Evolutionary conservation across 2,797 vertebrate genomes (phyloP), one percentile per base, ranked within the genome.

Genomic region (Periparus ater): DNA sequence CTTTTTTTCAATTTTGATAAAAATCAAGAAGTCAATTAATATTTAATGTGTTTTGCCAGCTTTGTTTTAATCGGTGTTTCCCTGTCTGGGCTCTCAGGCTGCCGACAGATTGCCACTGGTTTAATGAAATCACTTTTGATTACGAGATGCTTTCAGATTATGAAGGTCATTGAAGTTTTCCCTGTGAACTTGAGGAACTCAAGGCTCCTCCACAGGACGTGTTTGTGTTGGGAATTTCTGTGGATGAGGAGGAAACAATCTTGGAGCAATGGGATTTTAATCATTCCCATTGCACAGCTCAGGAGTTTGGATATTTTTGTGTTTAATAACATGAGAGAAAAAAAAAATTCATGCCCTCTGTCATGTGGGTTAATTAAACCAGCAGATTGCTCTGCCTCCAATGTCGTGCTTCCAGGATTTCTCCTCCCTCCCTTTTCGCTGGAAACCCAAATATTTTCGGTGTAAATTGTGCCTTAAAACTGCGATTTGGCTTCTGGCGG

Each of bases 1-100:
- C 76, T 57, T 51, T 50, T 38, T 53, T 77, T 60, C 85, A 66
- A 42, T 86, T 60, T 26, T 75, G 75, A 40, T 86, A 54, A 34
- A 72, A 88, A 81, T 54, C 70, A 62, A 53, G 36, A 84, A 90
- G 65, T 42, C 88, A 73, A 53, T 96, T 91, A 85, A 75, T 90
- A 79, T 57, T 45, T 48, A 58, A 29, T 40, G 23, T 25, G 44
- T 29, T 54, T 85, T 85, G 47, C 78, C 67, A 70, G 68, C 66
- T 91, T 72, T 45, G 82, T 78, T 89, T 36, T 65, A 50, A 38
- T 65, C 3, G 0, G 4, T 65, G 82, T 74, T 87, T 42, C 87
- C 17, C 2, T 22, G 21, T 53, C 73, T 54, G 75, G 63, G 87
- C 72, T 36, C 45, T 6, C 40, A 51, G 72, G 76, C 82, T 77